A percentile compares a stretch with the other conserved stretches of the same genome.
These are phyloP conservation scores for Pseudococcus jackbeardsleyi DNA, from an alignment of 2,888 invertebrate genomes.

Conservation along the genomic window DNA sequence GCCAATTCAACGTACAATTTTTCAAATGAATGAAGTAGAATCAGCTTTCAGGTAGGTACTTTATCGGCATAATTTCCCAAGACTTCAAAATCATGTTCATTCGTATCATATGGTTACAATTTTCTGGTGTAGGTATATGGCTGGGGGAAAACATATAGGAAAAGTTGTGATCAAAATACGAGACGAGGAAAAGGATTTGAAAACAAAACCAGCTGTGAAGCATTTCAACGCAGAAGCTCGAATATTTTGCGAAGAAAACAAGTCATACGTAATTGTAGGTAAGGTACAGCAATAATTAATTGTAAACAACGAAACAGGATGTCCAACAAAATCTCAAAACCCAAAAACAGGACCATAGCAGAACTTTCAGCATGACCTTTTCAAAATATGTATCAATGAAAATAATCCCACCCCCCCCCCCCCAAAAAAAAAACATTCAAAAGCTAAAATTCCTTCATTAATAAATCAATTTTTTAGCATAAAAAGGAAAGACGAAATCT, in stretches of 20 bases:
- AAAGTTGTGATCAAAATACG: slow-evolving; percentile 77
- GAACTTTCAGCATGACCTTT: no score
- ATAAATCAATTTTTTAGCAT: no score
- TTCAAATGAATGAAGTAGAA: slow-evolving; percentile 78
- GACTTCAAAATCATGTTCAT: not conserved
- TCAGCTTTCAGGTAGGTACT: slow-evolving; percentile 3
- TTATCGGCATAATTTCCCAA: not conserved
- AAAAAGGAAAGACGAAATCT: no score
- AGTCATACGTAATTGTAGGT: slow-evolving; percentile 75
- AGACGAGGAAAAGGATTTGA: slow-evolving; percentile 70
- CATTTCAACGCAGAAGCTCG: slow-evolving; percentile 70
- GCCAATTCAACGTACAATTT: slow-evolving; percentile 78
- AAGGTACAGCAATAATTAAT: no score
- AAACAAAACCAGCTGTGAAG: slow-evolving; percentile 67
- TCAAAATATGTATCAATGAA: no score
- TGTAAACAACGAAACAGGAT: no score
- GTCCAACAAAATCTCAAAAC: no score
- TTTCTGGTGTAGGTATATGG: slow-evolving; percentile 70
- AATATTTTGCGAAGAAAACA: slow-evolving; percentile 72
- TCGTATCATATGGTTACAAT: no score
- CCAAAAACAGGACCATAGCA: no score
- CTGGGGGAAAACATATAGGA: slow-evolving; percentile 84
- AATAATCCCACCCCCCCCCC: no score
- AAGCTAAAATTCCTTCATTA: no score
- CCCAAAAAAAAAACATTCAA: no score